These are phyloP conservation scores for Stramonita haemastoma DNA, from an alignment of 2,888 invertebrate genomes.

Conservation along the genomic window DNA sequence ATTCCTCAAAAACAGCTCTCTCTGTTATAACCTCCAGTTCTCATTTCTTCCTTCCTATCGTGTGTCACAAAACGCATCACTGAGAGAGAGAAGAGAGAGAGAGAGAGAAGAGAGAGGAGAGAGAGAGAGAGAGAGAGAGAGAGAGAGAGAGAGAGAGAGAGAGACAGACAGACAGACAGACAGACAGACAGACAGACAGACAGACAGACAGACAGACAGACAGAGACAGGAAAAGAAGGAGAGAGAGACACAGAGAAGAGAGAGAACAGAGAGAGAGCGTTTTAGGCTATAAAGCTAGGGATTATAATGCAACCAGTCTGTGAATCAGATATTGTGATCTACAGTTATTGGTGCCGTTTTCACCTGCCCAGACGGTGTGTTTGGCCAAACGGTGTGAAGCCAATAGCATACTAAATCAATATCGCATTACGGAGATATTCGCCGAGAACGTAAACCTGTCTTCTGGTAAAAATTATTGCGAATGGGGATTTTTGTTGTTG, in stretches of 20 bases:
- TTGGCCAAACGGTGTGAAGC: background rate
- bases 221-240: no score
- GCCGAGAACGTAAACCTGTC: background rate
- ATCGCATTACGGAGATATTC: background rate
- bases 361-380: background rate
- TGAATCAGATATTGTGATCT: background rate
- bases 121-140: no score
- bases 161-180: no score
- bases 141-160: no score
- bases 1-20: background rate
- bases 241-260: no score
- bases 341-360: background rate
- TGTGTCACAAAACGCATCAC: background rate
- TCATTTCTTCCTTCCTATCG: background rate
- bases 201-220: background rate
- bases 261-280: no score
- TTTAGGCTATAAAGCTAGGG: no score
- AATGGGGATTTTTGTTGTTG: background rate
- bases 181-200: background rate
- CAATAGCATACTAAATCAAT: background rate
- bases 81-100: background rate
- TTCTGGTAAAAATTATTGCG: background rate
- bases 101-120: no score
- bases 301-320: background rate
- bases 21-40: no score